Evolutionary conservation across 2,113 vertebrate species (phyloP).

Genomic region (Indri indri): DNA sequence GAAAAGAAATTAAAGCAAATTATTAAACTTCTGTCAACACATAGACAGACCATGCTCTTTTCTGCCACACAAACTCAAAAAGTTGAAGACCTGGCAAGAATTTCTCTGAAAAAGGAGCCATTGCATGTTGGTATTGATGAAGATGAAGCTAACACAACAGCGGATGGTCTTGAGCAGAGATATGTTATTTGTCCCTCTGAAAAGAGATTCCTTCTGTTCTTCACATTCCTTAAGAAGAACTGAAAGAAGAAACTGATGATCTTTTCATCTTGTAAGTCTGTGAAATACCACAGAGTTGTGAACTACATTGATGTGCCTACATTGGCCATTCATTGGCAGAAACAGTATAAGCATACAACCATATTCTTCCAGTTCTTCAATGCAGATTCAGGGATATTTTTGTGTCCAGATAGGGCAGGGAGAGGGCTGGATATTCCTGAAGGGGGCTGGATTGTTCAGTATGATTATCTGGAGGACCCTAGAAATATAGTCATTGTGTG

Average conservation of each 20-base stretch:
- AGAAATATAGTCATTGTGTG: conserved; percentile 95
- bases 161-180: conserved; percentile 94
- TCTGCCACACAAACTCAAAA: conserved; percentile 96
- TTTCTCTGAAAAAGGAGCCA: conserved; percentile 89
- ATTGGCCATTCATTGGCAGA: conserved; percentile 95
- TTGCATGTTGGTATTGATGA: conserved; percentile 79
- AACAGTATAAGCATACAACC: conserved; percentile 94
- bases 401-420: conserved; percentile 93
- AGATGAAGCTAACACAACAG: conserved; percentile 91
- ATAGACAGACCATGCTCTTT: conserved; percentile 94
- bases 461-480: too few species aligned
- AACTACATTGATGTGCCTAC: conserved; percentile 95
- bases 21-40: conserved; percentile 94
- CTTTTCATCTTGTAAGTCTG: conserved; percentile 94
- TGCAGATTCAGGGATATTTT: conserved; percentile 91
- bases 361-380: conserved; percentile 97
- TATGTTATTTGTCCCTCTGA: conserved; percentile 95
- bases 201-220: conserved; percentile 93
- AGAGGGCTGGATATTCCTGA: conserved; percentile 93
- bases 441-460: conserved; percentile 95
- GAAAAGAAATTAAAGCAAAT: conserved; percentile 98
- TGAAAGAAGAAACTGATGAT: conserved; percentile 97
- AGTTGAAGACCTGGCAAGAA: conserved; percentile 94
- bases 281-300: conserved; percentile 95
- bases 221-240: conserved; percentile 97